A percentile compares a stretch with the other conserved stretches of the same genome.
phyloP scores from a whole-genome alignment of 2,797 vertebrate genomes.

The Mycteria americana region DNA sequence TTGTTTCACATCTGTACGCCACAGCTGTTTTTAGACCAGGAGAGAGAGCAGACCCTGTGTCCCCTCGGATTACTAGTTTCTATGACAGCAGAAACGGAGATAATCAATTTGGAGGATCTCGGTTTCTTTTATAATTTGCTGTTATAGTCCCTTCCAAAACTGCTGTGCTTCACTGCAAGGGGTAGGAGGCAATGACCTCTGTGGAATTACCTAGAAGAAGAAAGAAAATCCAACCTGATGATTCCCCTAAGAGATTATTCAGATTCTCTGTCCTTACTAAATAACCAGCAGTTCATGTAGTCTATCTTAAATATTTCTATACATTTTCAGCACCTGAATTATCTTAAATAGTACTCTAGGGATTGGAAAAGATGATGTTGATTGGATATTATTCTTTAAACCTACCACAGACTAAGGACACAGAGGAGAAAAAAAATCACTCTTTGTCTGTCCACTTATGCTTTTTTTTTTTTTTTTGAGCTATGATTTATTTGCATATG shows the following conservation, averaged over 20 bases:
- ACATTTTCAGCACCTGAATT: not conserved
- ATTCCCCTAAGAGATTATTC: not conserved
- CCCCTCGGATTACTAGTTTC: not conserved
- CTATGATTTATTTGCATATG: not conserved
- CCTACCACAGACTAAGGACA: not conserved
- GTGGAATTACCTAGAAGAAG: not conserved
- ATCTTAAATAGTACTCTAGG: not conserved
- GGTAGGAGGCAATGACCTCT: not conserved
- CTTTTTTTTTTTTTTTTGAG: not conserved
- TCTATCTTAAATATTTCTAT: not conserved
- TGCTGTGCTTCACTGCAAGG: not conserved
- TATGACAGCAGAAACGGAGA: not conserved
- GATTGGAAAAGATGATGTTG: not conserved
- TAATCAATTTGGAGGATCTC: not conserved
- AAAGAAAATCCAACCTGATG: constrained; percentile 1
- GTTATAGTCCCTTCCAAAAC: not conserved
- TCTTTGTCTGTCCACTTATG: not conserved
- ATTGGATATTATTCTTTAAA: not conserved
- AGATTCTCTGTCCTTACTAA: not conserved
- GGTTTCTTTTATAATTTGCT: not conserved
- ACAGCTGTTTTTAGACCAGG: not conserved
- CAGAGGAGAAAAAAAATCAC: not conserved
- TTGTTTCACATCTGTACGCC: constrained; percentile 7
- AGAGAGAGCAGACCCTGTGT: not conserved
- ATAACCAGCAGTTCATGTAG: not conserved